Evolutionary conservation across 2,113 vertebrate genomes (phyloP).

Genomic region (Calcarius ornatus): DNA sequence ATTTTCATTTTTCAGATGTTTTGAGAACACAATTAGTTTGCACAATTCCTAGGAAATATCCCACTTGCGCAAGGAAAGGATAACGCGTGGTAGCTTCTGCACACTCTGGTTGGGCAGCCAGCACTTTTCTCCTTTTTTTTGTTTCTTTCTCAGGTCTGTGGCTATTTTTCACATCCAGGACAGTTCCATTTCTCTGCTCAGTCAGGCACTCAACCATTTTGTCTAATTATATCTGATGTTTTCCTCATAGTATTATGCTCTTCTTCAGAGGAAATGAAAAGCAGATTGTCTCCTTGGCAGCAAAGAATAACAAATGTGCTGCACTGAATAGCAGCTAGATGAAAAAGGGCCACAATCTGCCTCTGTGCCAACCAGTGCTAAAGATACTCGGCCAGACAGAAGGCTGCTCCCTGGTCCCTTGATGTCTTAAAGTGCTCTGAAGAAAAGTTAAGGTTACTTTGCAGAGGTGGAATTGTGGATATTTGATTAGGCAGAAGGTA

Average conservation of each 20-base stretch:
- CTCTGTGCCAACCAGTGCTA: not conserved
- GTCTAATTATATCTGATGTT: constrained; percentile 66
- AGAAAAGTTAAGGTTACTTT: not conserved
- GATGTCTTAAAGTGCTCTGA: constrained; percentile 19
- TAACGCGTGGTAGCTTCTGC: not conserved
- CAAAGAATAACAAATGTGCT: constrained; percentile 59
- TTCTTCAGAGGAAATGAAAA: constrained; percentile 72
- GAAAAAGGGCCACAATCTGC: constrained; percentile 50
- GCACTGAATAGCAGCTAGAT: constrained; percentile 50
- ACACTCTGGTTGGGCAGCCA: not conserved
- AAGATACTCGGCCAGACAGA: constrained; percentile 32
- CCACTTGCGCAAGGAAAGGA: not conserved
- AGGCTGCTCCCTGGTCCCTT: constrained; percentile 9
- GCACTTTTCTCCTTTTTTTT: not conserved
- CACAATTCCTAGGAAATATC: not conserved
- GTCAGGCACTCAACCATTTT: constrained; percentile 49
- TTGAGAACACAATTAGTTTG: not conserved
- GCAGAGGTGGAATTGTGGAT: not conserved
- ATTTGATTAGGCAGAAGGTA: not conserved
- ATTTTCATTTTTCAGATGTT: not conserved
- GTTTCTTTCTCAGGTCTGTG: not conserved
- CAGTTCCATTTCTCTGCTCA: constrained; percentile 23
- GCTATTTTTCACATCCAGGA: not conserved
- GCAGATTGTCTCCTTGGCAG: constrained; percentile 72
- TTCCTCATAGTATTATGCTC: constrained; percentile 63